Percentiles rank a stretch among this genome's conserved stretches.
phyloP scores from a whole-genome alignment of 2,113 vertebrate genomes.

The Erpornis zantholeuca region DNA sequence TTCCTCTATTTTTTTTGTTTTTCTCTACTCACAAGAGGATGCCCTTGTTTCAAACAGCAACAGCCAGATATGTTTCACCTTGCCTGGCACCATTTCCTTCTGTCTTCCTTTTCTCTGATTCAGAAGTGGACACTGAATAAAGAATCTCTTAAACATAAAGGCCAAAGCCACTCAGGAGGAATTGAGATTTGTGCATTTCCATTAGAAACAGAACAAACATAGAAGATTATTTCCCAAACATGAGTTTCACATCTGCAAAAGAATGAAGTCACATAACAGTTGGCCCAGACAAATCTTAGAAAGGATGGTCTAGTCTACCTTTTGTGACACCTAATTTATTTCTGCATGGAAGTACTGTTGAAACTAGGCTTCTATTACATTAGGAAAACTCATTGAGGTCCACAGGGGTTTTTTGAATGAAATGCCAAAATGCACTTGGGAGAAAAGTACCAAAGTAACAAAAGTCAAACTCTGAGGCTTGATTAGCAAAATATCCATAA shows the following conservation, averaged over 20 bases:
- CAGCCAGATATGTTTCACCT: background rate
- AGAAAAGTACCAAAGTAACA: background rate
- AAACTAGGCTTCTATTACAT: background rate
- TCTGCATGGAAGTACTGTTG: background rate
- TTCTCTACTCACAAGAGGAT: background rate
- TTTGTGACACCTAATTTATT: background rate
- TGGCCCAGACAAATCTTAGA: background rate
- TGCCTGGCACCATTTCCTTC: background rate
- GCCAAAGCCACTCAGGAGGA: background rate
- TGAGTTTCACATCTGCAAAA: background rate
- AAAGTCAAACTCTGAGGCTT: background rate
- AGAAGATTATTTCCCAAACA: background rate
- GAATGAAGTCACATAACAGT: background rate
- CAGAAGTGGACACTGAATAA: background rate
- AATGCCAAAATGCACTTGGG: background rate
- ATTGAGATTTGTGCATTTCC: background rate
- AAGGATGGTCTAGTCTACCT: background rate
- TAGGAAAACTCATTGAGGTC: background rate
- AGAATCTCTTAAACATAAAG: background rate
- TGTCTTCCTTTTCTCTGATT: background rate
- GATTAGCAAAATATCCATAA: background rate
- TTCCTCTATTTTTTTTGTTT: background rate
- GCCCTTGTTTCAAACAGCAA: background rate
- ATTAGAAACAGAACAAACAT: background rate
- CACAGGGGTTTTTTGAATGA: background rate